Conservation (phyloP, 2,113 vertebrate genomes). For the Aegithalos caudatus region DNA sequence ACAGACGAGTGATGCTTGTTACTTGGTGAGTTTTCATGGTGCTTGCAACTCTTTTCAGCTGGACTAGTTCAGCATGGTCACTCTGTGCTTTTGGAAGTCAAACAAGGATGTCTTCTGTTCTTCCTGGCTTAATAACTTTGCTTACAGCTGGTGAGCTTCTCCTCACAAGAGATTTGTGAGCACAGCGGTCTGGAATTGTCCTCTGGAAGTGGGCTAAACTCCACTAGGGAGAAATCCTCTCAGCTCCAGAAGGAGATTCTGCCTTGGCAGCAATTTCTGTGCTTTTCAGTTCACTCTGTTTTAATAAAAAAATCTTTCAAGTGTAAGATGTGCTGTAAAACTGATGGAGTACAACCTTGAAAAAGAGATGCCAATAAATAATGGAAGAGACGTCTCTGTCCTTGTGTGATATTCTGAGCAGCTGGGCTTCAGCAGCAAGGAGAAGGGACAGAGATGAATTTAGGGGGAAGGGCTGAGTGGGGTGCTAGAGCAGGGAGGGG, state of each 20-base stretch:
- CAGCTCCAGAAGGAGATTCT: background rate
- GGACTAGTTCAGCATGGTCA: background rate
- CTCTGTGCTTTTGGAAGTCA: background rate
- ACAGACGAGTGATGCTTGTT: background rate
- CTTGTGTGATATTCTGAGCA: slow-evolving; percentile 20
- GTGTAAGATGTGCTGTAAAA: slow-evolving; percentile 22
- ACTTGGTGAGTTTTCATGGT: background rate
- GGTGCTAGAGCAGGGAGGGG: background rate
- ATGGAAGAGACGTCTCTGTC: background rate
- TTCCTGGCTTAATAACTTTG: background rate
- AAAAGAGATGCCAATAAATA: slow-evolving; percentile 12
- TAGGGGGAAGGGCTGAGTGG: background rate
- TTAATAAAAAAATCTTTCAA: slow-evolving; percentile 47
- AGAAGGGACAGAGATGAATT: background rate
- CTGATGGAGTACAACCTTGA: slow-evolving; percentile 22
- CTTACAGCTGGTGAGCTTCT: background rate
- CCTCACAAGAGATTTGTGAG: background rate
- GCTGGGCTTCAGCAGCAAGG: background rate
- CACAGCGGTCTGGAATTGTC: background rate
- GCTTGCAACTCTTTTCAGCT: background rate
- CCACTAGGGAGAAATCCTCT: background rate
- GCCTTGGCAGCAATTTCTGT: slow-evolving; percentile 11
- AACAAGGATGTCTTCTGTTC: background rate
- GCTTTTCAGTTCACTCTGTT: background rate
- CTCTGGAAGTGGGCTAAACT: background rate